Percentiles rank a stretch among this genome's conserved stretches.
Evolutionary conservation across 2,888 invertebrate genomes (phyloP).

Genomic region (Macrosiphum euphorbiae): DNA sequence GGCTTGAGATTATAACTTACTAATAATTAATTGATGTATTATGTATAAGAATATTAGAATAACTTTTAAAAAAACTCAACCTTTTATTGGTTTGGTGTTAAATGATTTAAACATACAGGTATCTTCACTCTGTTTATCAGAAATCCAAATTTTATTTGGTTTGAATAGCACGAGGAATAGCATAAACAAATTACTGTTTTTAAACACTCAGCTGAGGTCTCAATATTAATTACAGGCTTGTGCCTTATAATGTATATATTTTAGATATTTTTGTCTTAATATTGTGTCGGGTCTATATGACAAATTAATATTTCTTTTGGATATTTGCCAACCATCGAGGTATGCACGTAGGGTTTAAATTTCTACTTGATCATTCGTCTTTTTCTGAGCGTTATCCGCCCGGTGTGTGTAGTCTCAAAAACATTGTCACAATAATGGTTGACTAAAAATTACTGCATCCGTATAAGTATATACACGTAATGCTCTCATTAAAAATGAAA

Average conservation of each 20-base stretch:
- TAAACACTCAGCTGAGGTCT: conserved; percentile 11
- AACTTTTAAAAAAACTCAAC: not conserved
- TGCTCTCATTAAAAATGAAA: conserved; percentile 62
- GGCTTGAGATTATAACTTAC: not conserved
- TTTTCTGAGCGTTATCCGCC: not conserved
- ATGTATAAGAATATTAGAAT: not conserved
- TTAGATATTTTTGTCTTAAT: conserved; percentile 43
- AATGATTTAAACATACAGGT: not conserved
- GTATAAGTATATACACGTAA: conserved; percentile 15
- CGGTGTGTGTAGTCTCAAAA: not conserved
- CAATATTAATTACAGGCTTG: conserved; percentile 23
- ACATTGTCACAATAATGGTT: conserved; percentile 52
- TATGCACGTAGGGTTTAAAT: conserved; percentile 15
- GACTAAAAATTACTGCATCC: conserved; percentile 43
- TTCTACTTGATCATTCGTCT: conserved; percentile 39
- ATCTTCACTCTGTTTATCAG: not conserved
- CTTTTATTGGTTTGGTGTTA: not conserved
- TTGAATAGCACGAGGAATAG: not conserved
- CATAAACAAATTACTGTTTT: conserved; percentile 40
- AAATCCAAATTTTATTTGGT: not conserved
- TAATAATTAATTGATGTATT: not conserved
- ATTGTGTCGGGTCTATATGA: conserved; percentile 24
- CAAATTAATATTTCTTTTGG: conserved; percentile 54
- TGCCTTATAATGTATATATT: conserved; percentile 4
- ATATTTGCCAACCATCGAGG: conserved; percentile 24